Percentiles rank a stretch among this genome's conserved stretches.
Conservation (phyloP, 2,113 vertebrate genomes). For the Otocyon megalotis region DNA sequence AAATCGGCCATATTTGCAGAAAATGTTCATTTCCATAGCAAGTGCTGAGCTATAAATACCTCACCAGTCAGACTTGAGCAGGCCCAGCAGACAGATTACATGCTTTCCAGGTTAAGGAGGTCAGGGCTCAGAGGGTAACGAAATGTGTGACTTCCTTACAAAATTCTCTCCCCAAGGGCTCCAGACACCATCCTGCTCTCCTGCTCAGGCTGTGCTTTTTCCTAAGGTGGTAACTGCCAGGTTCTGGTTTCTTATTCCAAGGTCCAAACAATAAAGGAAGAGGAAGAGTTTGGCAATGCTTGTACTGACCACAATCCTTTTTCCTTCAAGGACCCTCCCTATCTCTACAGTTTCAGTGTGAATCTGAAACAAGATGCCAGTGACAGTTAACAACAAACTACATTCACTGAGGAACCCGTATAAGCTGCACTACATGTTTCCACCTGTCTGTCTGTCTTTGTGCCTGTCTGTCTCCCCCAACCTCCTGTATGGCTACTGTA, state of each 20-base stretch:
- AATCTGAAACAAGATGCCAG: not conserved
- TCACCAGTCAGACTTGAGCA: not conserved
- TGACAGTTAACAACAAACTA: not conserved
- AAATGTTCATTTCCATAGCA: not conserved
- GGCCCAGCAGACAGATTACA: not conserved
- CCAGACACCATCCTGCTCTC: not conserved
- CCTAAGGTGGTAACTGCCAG: not conserved
- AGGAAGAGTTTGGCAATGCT: not conserved
- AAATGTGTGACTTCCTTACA: not conserved
- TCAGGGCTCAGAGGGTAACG: not conserved
- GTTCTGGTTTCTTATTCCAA: constrained; percentile 3
- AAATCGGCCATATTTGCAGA: not conserved
- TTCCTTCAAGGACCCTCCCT: not conserved
- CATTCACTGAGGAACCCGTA: not conserved
- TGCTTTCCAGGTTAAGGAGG: not conserved
- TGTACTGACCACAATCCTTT: not conserved
- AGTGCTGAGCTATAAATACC: not conserved
- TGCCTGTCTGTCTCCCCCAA: not conserved
- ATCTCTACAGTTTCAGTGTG: not conserved
- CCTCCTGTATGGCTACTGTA: not conserved
- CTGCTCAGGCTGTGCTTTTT: not conserved
- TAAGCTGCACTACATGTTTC: not conserved
- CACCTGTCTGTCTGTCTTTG: not conserved
- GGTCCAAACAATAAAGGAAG: not conserved
- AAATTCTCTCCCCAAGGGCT: not conserved